Percentiles rank a stretch among this genome's conserved stretches.
Conservation (phyloP, 2,888 invertebrate species). For the Tanytarsus gracilentus region DNA sequence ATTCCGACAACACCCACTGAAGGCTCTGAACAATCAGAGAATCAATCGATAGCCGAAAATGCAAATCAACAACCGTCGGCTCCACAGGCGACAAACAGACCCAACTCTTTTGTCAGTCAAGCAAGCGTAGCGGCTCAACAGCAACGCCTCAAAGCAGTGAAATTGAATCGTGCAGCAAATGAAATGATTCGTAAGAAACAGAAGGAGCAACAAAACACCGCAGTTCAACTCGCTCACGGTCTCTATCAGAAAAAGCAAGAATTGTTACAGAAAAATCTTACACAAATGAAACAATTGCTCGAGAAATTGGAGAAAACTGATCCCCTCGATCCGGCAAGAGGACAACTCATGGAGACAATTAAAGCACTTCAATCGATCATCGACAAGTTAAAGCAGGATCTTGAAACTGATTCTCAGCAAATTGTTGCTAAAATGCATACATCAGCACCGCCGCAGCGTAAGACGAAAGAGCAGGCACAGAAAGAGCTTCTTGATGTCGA, state of each 20-base stretch:
- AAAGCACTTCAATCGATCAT: conserved; percentile 76
- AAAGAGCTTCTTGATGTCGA: conserved; percentile 87
- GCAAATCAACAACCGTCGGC: conserved; percentile 34
- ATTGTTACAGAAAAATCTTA: conserved; percentile 78
- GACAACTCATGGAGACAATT: conserved; percentile 66
- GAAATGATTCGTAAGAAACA: conserved; percentile 63
- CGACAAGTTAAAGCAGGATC: conserved; percentile 47
- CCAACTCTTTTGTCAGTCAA: conserved; percentile 30
- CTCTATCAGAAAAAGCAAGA: conserved; percentile 77
- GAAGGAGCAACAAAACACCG: conserved; percentile 65
- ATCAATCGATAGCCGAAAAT: no score
- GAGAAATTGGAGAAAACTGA: conserved; percentile 69
- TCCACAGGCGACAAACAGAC: conserved; percentile 33
- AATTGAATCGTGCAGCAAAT: conserved; percentile 51
- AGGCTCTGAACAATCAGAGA: no score
- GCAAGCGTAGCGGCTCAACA: conserved; percentile 32
- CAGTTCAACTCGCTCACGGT: conserved; percentile 67
- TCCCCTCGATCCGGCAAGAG: conserved; percentile 63
- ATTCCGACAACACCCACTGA: no score
- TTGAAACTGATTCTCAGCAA: conserved; percentile 42
- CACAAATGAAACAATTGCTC: conserved; percentile 75
- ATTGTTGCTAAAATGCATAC: conserved; percentile 39
- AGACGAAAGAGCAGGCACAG: conserved; percentile 71
- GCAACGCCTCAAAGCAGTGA: conserved; percentile 44
- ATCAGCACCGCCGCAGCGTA: conserved; percentile 44